phyloP scores from a whole-genome alignment of 2,797 vertebrate genomes.

The Astyanax mexicanus region DNA sequence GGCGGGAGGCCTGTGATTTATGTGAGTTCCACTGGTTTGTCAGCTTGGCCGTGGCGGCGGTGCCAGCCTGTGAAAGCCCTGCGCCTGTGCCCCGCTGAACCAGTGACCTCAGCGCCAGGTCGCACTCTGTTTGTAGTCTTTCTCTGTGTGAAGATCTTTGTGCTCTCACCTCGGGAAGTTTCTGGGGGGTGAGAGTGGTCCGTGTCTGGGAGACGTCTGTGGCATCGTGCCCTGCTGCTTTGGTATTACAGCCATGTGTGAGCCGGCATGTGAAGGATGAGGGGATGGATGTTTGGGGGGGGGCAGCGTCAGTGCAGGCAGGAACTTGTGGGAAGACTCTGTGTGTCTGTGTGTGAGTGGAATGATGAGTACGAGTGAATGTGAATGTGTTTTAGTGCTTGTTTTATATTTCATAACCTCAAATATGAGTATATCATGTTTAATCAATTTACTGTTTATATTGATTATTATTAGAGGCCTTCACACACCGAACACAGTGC shows the following conservation, averaged over 20 bases:
- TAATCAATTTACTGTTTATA: neutral
- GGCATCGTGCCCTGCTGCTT: neutral
- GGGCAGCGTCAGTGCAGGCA: neutral
- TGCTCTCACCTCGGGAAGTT: neutral
- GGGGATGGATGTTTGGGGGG: neutral
- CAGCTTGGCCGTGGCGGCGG: neutral
- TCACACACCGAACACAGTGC: neutral
- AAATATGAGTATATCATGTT: neutral
- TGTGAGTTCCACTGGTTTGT: neutral
- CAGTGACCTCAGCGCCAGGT: constrained; percentile 1
- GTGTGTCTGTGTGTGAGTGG: neutral
- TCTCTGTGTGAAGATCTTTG: neutral
- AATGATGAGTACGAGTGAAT: neutral
- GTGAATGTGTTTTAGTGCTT: neutral
- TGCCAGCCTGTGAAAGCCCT: constrained; percentile 11
- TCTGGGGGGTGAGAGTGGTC: too few relatives aligned
- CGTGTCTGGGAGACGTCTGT: neutral
- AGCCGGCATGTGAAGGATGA: neutral
- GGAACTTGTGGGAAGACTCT: neutral
- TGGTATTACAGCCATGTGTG: neutral
- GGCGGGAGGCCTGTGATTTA: neutral
- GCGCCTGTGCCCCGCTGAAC: neutral
- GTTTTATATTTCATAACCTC: neutral
- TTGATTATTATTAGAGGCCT: too few relatives aligned
- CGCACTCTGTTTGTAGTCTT: neutral